Evolutionary conservation across 2,888 invertebrate species (phyloP).

Genomic region (Drosophila niveifrons): DNA sequence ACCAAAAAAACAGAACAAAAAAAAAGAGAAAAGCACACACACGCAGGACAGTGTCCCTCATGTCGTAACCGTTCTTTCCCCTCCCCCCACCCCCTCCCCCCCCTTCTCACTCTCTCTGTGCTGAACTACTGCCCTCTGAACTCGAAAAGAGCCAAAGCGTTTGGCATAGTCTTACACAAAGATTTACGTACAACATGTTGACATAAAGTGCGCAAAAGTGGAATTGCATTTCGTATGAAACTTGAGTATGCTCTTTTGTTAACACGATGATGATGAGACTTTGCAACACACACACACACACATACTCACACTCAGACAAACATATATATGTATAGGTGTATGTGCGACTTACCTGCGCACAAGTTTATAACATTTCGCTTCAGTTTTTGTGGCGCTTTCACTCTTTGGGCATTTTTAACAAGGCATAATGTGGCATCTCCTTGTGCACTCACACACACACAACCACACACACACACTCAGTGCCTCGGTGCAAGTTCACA

Average conservation of each 20-base stretch:
- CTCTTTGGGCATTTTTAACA: conserved; percentile 76
- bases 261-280: conserved; percentile 72
- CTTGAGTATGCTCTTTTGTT: conserved; percentile 82
- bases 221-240: conserved; percentile 83
- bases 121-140: conserved; percentile 31
- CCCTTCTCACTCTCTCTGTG: background rate
- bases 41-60: conserved; percentile 41
- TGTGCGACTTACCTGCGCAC: background rate
- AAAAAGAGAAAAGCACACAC: conserved; percentile 1
- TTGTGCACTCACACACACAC: conserved; percentile 36
- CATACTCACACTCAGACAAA: conserved; percentile 4
- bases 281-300: conserved; percentile 15
- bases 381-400: conserved; percentile 46
- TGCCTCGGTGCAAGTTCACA: conserved; percentile 35
- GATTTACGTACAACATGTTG: conserved; percentile 82
- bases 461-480: conserved; percentile 21
- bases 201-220: conserved; percentile 82
- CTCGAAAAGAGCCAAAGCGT: conserved; percentile 62
- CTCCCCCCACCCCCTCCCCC: background rate
- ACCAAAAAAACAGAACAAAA: background rate
- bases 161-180: conserved; percentile 82
- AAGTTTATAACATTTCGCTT: conserved; percentile 28
- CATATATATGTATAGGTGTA: background rate
- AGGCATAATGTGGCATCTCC: conserved; percentile 66
- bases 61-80: conserved; percentile 24